Evolutionary conservation across 2,797 vertebrate species (phyloP).

Genomic region (Argyrosomus regius): DNA sequence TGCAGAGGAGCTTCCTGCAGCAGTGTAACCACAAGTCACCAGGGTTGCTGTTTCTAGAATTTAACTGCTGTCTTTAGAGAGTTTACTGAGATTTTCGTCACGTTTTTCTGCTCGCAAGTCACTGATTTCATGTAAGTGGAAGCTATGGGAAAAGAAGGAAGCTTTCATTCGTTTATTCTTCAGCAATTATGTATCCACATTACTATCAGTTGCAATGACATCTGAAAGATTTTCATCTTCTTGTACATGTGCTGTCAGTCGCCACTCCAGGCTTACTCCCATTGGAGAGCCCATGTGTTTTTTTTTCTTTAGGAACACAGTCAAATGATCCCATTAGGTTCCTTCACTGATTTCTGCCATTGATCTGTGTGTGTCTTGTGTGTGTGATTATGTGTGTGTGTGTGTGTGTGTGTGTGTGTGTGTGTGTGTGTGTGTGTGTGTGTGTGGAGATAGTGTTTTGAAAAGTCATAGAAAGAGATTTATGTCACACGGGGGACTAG

Average conservation of each 20-base stretch:
- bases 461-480: constrained; percentile 56
- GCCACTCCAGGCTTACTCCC: constrained; percentile 50
- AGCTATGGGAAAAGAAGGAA: constrained; percentile 40
- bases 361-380: too few species aligned
- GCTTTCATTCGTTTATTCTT: constrained; percentile 45
- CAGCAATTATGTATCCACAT: constrained; percentile 57
- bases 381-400: not conserved
- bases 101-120: constrained; percentile 23
- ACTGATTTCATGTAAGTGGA: constrained; percentile 49
- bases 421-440: constrained; percentile 22
- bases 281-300: constrained; percentile 28
- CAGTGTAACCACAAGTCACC: constrained; percentile 19
- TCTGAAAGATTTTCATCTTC: constrained; percentile 55
- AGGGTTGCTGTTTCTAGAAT: constrained; percentile 33
- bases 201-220: constrained; percentile 55
- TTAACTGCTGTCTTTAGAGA: constrained; percentile 38
- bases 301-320: constrained; percentile 43
- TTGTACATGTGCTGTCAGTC: constrained; percentile 56
- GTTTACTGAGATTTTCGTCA: constrained; percentile 24
- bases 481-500: constrained; percentile 38
- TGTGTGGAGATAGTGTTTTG: constrained; percentile 38
- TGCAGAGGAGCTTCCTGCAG: constrained; percentile 14
- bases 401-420: constrained; percentile 1
- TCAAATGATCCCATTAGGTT: constrained; percentile 67
- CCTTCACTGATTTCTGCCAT: constrained; percentile 38